These are phyloP conservation scores for Pseudomugil gertrudae DNA, from an alignment of 2,797 vertebrate genomes.

Conservation along the genomic window DNA sequence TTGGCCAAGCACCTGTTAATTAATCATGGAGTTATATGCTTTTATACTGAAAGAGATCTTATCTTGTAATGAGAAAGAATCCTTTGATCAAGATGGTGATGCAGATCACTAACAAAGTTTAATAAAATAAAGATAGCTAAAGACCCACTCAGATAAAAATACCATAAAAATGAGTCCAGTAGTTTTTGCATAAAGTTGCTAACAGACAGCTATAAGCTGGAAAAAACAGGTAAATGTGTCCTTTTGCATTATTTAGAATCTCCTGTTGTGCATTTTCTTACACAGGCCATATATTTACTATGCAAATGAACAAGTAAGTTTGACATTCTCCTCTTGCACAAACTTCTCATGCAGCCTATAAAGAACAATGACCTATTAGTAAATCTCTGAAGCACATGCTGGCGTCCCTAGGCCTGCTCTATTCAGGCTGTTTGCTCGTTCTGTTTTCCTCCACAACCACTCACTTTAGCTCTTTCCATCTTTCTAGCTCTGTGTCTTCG, in stretches of 20 bases:
- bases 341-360: constrained; percentile 61
- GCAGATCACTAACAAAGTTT: too few relatives aligned
- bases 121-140: too few relatives aligned
- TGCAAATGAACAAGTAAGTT: constrained; percentile 48
- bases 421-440: constrained; percentile 54
- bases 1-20: too few relatives aligned
- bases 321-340: constrained; percentile 44
- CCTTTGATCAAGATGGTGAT: too few relatives aligned
- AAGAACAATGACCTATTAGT: constrained; percentile 68
- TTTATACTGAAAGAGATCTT: too few relatives aligned
- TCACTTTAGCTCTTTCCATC: constrained; percentile 2
- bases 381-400: constrained; percentile 48
- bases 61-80: too few relatives aligned
- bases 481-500: constrained; percentile 22
- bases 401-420: constrained; percentile 38
- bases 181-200: too few relatives aligned
- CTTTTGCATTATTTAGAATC: constrained; percentile 22
- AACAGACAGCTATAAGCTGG: too few relatives aligned
- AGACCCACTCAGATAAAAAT: too few relatives aligned
- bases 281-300: constrained; percentile 24
- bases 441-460: constrained; percentile 6
- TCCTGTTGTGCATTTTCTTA: constrained; percentile 5
- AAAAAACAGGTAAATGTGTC: background rate
- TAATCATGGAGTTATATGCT: too few relatives aligned
- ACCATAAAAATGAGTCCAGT: too few relatives aligned